These are phyloP conservation scores for Dexiosoma caninum DNA, from an alignment of 2,888 invertebrate genomes.

Conservation along the genomic window DNA sequence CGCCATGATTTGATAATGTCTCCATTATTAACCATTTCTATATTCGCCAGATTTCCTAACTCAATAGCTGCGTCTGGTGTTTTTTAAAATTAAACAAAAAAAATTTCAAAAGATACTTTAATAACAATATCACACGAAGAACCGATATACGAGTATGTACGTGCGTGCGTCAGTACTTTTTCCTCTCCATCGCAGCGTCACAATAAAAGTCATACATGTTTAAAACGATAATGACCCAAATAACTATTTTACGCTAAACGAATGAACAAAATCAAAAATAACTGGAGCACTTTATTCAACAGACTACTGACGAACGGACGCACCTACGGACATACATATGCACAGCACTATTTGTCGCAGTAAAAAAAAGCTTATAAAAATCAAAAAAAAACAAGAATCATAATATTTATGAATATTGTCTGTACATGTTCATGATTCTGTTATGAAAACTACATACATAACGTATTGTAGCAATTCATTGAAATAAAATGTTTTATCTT, in stretches of 20 bases:
- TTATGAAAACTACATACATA: neutral
- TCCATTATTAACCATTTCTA: neutral
- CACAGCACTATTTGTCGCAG: neutral
- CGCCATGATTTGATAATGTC: too few relatives aligned
- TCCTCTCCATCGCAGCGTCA: neutral
- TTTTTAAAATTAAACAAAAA: neutral
- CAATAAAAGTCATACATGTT: constrained; percentile 25
- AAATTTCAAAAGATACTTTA: too few relatives aligned
- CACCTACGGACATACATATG: neutral
- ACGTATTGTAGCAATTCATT: constrained; percentile 13
- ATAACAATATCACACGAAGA: too few relatives aligned
- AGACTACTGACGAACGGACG: neutral
- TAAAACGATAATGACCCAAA: constrained; percentile 62
- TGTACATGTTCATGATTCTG: constrained; percentile 7
- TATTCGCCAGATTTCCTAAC: neutral
- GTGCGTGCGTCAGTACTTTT: constrained; percentile 5
- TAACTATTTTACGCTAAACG: constrained; percentile 52
- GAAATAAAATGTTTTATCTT: constrained; percentile 4
- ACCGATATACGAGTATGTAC: too few relatives aligned
- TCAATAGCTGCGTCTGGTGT: neutral
- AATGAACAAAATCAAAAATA: constrained; percentile 33
- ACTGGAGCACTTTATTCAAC: constrained; percentile 58
- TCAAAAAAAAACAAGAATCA: neutral
- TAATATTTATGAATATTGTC: constrained; percentile 11
- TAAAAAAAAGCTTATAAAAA: too few relatives aligned